Percentiles rank a stretch among this genome's conserved stretches.
phyloP scores from a whole-genome alignment of 2,797 vertebrate genomes.

The Iguana delicatissima region DNA sequence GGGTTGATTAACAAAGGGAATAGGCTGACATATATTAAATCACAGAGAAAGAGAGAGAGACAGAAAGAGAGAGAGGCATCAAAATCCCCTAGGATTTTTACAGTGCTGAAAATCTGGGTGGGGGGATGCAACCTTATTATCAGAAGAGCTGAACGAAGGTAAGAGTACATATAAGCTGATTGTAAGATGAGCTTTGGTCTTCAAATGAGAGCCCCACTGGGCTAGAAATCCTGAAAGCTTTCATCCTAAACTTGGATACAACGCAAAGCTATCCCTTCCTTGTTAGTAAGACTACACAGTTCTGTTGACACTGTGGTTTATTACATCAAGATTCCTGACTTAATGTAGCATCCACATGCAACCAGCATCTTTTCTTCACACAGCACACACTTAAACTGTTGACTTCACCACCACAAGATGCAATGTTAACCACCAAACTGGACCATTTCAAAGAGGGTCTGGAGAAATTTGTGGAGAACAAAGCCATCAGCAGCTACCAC shows the following conservation, averaged over 20 bases:
- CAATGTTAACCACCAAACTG: background rate
- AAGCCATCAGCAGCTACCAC: background rate
- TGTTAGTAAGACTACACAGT: background rate
- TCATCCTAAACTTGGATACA: too few species aligned
- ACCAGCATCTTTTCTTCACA: background rate
- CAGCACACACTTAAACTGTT: background rate
- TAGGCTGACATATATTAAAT: background rate
- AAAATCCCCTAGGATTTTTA: background rate
- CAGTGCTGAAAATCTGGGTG: background rate
- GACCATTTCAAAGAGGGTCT: background rate
- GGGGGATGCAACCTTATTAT: background rate
- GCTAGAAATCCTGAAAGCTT: background rate
- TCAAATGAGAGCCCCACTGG: background rate
- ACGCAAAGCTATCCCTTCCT: background rate
- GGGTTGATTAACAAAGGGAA: conserved; percentile 17
- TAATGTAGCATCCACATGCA: background rate
- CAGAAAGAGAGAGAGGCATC: background rate
- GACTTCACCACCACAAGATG: background rate
- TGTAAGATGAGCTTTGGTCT: background rate
- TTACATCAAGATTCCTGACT: background rate
- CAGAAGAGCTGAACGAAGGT: background rate
- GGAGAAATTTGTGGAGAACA: background rate
- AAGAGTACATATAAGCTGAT: background rate
- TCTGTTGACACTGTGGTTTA: background rate
- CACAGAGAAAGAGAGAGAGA: background rate